Evolutionary conservation across 2,888 invertebrate genomes (phyloP), one percentile per base, ranked within the genome.

Genomic region (Chrysolina americana): DNA sequence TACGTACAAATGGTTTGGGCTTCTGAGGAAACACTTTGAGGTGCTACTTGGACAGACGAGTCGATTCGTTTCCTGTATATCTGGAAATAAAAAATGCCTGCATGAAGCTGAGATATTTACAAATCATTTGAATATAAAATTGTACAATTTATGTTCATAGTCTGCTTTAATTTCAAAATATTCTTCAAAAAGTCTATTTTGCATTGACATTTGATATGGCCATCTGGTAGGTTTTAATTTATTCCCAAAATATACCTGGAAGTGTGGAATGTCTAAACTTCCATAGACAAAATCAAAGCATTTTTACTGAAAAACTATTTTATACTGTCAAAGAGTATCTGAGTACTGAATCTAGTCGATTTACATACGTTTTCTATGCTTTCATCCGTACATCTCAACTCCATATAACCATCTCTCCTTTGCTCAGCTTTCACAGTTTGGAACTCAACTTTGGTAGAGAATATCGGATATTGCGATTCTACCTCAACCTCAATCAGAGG

Each of bases 1-100:
- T 93, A 93, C 50, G 91, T 90, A 15, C 92, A 90, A 68, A 89
- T 89, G 0, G 95, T 95, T 89, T 95, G 95, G 44, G 92, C 92
- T 76, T 89, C 89, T 74, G 88, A 89, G 0, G 79, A 71, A 3
- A 73, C 69, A 64, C 84, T 87, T 0, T 85, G 73, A 0, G 92
- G 91, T 15, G 91, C 89, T 3, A 90, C 92, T 86, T 94, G 94
- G 10, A 89, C 86, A 0, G 85, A 90, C 11, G 89, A 88, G 76
- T 92, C 91, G 11, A 94, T 89, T 82, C 93, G 88, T 65, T 88
- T 89, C 69, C 90, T 89, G 53, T 86, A 87, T 15, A 82, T 78
- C 75, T 79, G 68, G 9, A 68, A 72, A 56, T 63, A 19, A 59
- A 21, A n/a, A 13, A 28, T 9, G 17, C 23, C 13, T 28, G 8